phyloP scores from a whole-genome alignment of 2,888 invertebrate genomes.

The Caenorhabditis afra region DNA sequence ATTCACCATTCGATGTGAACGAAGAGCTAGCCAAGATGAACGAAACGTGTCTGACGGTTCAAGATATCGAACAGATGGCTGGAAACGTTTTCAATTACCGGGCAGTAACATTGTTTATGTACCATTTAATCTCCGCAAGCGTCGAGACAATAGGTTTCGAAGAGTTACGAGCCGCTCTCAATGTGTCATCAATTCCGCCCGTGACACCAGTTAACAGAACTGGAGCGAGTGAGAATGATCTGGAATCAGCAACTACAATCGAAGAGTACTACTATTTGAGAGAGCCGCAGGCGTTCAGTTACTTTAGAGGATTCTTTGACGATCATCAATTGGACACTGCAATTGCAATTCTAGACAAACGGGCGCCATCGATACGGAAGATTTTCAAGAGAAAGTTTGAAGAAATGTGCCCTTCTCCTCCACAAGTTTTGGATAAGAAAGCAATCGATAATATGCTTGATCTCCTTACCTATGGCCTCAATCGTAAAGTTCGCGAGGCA shows the following conservation, averaged over 20 bases:
- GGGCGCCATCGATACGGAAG: slow-evolving; percentile 27
- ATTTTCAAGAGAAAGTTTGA: slow-evolving; percentile 47
- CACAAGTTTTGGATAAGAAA: slow-evolving; percentile 50
- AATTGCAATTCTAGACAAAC: slow-evolving; percentile 45
- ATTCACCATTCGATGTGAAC: slow-evolving; percentile 10
- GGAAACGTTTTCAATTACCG: slow-evolving; percentile 38
- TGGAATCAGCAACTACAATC: slow-evolving; percentile 51
- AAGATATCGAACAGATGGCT: slow-evolving; percentile 29
- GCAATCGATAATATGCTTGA: slow-evolving; percentile 57
- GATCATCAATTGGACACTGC: slow-evolving; percentile 54
- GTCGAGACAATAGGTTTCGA: slow-evolving; percentile 47
- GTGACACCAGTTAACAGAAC: slow-evolving; percentile 40
- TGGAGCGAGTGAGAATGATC: slow-evolving; percentile 48
- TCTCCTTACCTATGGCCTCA: slow-evolving; percentile 34
- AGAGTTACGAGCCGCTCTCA: slow-evolving; percentile 56
- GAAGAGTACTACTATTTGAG: slow-evolving; percentile 55
- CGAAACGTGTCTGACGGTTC: slow-evolving; percentile 21
- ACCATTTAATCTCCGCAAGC: slow-evolving; percentile 24
- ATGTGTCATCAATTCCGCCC: slow-evolving; percentile 35
- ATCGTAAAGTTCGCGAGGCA: slow-evolving; percentile 26
- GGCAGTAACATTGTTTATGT: slow-evolving; percentile 11
- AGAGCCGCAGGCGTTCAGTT: slow-evolving; percentile 53
- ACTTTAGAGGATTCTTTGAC: slow-evolving; percentile 45
- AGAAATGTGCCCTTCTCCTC: slow-evolving; percentile 39
- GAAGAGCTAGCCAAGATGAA: slow-evolving; percentile 50